Base-by-base conservation (phyloP, 1,140 invertebrate species). In the Halictus rubicundus region DNA sequence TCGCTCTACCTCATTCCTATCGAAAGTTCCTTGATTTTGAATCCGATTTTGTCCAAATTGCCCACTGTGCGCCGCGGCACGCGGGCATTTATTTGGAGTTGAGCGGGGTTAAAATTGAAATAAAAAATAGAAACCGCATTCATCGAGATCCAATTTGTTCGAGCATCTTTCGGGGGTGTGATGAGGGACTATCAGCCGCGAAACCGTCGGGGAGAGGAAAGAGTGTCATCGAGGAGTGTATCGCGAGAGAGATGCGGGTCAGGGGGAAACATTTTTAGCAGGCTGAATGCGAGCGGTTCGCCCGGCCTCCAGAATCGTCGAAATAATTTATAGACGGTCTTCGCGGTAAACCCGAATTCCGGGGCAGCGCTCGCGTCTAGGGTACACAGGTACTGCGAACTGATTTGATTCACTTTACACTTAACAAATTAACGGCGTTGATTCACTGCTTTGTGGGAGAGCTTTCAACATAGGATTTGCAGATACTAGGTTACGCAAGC, bases 371-470 rank as follows among this genome's bases (percentile, higher is more conserved):
- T 25, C 21, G 63, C 65, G 19, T 70, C 66, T 46, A 23, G 57
- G 23, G 42, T 66, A 70, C 61, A 46, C 23, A 49, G 46, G 57
- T 63, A 60, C 37, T 12, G 23, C 52, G 19, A 49, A 80, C 72
- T 19, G 66, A 83, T 83, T 80, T 27, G 46, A 83, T 84, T 83
- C 71, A 59, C 64, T 69, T 77, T 73, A 63, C 75, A 72, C 54
- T 81, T 72, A 78, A 81, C 78, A 78, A 85, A 85, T 85, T 75
- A 85, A 81, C 70, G n/a, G 10, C 32, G 64, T 77, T 81, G 79
- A 86, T 79, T 86, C 71, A 32, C 49, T 60, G 66, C 73, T 82
- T 79, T 68, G 42, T 39, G 66, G 37, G 32, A 52, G 16, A 25
- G 64, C 57, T 78, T 76, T 76, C 65, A 52, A 64, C 52, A 32